Base-by-base conservation (phyloP, 2,797 vertebrate species). In the Todus mexicanus region DNA sequence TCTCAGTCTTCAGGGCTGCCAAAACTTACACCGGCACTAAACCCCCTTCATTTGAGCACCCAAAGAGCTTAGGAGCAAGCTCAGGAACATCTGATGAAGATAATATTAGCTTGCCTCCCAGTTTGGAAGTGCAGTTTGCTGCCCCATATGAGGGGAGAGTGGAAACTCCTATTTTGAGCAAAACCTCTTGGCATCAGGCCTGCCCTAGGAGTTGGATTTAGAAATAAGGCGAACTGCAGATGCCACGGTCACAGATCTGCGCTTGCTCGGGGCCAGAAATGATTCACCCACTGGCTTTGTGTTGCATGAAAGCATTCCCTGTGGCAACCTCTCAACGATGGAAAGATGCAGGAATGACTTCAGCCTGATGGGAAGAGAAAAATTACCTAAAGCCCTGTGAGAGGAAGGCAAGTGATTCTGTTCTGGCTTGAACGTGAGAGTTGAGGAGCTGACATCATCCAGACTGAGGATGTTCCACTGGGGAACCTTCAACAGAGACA, bases 131-230 rank as follows among this genome's bases (percentile, higher is more conserved):
- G 82, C 74, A 76, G 82, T 83, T 86, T 74, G 61, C 71, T 87
- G 12, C 83, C 79, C 75, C 50, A 29, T 31, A 38, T 70, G 70
- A 50, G 40, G 45, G 69, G 61, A 91, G 80, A 91, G 88, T 92
- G 92, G 89, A 94, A 94, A 93, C 65, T 95, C 94, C 93, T 95
- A 80, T 93, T 93, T 85, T 94, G 89, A 90, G 94, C 53, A 47
- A 63, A 82, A 33, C 33, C 82, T 71, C 38, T 60, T 95, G 94
- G 91, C 74, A 33, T 50, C 35, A 48, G 51, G 76, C 88, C 76
- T 74, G 56, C 56, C 48, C 70, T 25, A 25, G 4, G 64, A 37
- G 68, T 80, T 94, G 9, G 37, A 53, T 81, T 84, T 82, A 90
- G 94, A 93, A 94, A 75, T 64, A 71, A 84, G 73, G 76, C 64